Evolutionary conservation across 2,888 invertebrate genomes (phyloP), one percentile per base, ranked within the genome.

Genomic region (Adelphocoris suturalis): DNA sequence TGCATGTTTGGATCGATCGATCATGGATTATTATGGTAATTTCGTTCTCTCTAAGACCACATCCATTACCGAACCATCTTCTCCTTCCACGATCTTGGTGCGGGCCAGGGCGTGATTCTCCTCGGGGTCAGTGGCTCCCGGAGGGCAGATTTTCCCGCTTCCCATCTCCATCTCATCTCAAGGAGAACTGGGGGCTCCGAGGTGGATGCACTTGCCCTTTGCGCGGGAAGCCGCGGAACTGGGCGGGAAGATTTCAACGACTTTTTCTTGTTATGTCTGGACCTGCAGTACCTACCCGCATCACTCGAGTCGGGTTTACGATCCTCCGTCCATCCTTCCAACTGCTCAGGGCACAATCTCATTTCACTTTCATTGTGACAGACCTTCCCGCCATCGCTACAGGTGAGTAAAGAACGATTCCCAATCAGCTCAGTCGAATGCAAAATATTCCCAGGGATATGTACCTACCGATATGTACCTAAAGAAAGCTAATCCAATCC

Each of bases 201-300:
- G 23, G 68, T n/a, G 27, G 27, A 68, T 68, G 68, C 68, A 68
- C 68, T 68, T 68, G 68, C 68, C 68, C 68, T 68, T 68, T 68
- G 68, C 23, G 68, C 68, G 68, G 68, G 68, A 68, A 68, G 68
- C 23, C 68, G 37, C 37, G 37, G 19, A 61, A 61, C 9, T n/a
- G 61, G n/a, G 61, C 61, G 61, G 61, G 61, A 61, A 61, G 61
- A 14, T 61, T 16, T 14, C 68, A 68, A 68, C 68, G 68, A 68
- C 68, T 68, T 68, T 68, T 68, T 68, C 68, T 68, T 68, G 68
- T 68, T 68, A 68, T 68, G 68, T 68, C 68, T 68, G 68, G 68
- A 68, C 68, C 61, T 19, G 61, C 61, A 14, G n/a, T 19, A 16
- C 68, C 19, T 19, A 27, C 23, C 57, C n/a, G 14, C 57, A 57